Evolutionary conservation across 1,140 invertebrate genomes (phyloP).

Genomic region (Asobara japonica): DNA sequence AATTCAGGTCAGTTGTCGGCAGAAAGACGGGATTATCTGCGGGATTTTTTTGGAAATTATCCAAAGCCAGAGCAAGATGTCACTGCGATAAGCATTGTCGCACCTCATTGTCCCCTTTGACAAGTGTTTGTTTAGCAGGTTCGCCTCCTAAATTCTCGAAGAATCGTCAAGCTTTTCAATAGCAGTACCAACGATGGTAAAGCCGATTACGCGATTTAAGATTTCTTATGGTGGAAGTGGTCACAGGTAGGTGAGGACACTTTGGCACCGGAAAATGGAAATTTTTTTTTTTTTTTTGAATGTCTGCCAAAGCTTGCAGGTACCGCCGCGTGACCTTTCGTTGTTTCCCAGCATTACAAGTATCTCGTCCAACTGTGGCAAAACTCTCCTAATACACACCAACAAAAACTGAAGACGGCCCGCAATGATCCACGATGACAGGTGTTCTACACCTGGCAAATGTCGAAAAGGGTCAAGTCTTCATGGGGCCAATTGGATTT

Average conservation of each 20-base stretch:
- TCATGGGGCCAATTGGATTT: no score
- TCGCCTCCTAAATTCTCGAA: constrained; percentile 37
- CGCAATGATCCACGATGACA: background rate
- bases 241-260: background rate
- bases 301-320: constrained; percentile 46
- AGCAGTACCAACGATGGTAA: constrained; percentile 24
- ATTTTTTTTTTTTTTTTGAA: background rate
- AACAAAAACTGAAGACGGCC: background rate
- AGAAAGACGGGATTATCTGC: no score
- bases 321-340: constrained; percentile 52
- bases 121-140: constrained; percentile 52
- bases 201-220: constrained; percentile 49
- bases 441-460: constrained; percentile 9
- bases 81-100: no score
- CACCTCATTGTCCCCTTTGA: background rate
- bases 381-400: background rate
- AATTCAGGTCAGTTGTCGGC: no score
- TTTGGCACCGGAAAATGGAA: background rate
- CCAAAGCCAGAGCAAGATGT: background rate
- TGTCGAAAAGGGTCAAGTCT: background rate
- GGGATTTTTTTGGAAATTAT: no score
- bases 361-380: constrained; percentile 37
- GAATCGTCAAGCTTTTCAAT: background rate
- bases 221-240: background rate
- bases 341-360: constrained; percentile 52